Evolutionary conservation across 35 echinoderm and acorn worm genomes (phyloP).

Genomic region (Lytechinus variegatus): DNA sequence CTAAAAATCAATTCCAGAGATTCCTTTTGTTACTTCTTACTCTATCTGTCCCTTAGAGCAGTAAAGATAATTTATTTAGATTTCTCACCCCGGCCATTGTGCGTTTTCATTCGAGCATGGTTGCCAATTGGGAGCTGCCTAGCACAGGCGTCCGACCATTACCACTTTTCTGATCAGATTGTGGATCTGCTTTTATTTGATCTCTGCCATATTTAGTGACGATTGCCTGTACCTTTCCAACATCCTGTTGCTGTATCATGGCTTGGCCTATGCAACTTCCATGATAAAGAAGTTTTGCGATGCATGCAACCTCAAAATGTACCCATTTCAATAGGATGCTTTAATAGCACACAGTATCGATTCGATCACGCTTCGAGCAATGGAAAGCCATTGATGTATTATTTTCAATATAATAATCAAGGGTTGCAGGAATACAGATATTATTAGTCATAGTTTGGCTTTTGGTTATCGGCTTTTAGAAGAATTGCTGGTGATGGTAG

Average conservation of each 20-base stretch:
- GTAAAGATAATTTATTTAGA: slow-evolving; percentile 29
- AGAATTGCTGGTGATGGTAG: background rate
- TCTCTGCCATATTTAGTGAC: background rate
- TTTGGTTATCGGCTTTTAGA: background rate
- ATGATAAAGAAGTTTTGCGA: background rate
- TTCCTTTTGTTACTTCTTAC: background rate
- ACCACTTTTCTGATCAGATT: background rate
- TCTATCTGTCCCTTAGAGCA: slow-evolving; percentile 8
- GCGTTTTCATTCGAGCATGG: background rate
- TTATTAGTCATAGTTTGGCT: slow-evolving; percentile 19
- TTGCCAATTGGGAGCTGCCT: background rate
- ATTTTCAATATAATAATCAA: background rate
- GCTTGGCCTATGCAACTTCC: background rate
- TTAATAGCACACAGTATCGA: background rate
- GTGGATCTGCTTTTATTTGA: background rate
- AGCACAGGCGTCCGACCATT: slow-evolving; percentile 7
- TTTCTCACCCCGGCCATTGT: background rate
- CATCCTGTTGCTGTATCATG: background rate
- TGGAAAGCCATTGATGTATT: background rate
- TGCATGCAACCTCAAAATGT: background rate
- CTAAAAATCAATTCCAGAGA: background rate
- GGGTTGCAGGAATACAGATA: background rate
- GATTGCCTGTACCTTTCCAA: background rate
- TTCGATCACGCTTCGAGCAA: background rate
- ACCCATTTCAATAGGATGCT: background rate